Evolutionary conservation across 1,140 invertebrate species (phyloP).

Genomic region (Rhyzopertha dominica): DNA sequence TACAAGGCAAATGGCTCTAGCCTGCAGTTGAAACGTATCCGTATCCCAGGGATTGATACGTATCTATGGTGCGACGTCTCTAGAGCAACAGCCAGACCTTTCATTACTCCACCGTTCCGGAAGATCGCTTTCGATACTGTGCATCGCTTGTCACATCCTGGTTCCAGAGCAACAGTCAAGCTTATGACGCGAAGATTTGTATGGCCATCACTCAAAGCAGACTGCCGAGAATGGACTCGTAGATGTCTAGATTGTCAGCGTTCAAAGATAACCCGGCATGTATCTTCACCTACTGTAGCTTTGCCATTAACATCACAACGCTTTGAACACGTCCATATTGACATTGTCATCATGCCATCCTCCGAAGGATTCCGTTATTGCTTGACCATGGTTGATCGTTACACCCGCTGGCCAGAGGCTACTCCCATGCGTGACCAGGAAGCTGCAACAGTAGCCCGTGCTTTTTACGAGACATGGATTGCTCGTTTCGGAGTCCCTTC

Average conservation of each 20-base stretch:
- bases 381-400: constrained; percentile 41
- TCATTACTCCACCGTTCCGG: no score
- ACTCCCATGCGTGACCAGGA: constrained; percentile 36
- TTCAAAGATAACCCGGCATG: constrained; percentile 27
- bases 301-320: constrained; percentile 10
- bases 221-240: constrained; percentile 21
- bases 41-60: no score
- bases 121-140: no score
- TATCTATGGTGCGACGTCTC: no score
- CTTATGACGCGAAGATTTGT: constrained; percentile 28
- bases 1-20: no score
- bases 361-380: constrained; percentile 28
- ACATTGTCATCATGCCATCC: constrained; percentile 42
- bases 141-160: constrained; percentile 24
- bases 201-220: constrained; percentile 33
- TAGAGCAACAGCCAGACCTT: no score
- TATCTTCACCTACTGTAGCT: constrained; percentile 7
- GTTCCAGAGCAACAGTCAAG: constrained; percentile 19
- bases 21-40: no score
- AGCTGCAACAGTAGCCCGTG: constrained; percentile 31
- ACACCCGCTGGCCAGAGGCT: constrained; percentile 44
- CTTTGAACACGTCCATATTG: constrained; percentile 43
- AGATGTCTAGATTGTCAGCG: constrained; percentile 32
- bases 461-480: constrained; percentile 37
- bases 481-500: constrained; percentile 27